These are phyloP conservation scores for Cordilura impudica DNA, from an alignment of 2,888 invertebrate genomes.

Conservation along the genomic window DNA sequence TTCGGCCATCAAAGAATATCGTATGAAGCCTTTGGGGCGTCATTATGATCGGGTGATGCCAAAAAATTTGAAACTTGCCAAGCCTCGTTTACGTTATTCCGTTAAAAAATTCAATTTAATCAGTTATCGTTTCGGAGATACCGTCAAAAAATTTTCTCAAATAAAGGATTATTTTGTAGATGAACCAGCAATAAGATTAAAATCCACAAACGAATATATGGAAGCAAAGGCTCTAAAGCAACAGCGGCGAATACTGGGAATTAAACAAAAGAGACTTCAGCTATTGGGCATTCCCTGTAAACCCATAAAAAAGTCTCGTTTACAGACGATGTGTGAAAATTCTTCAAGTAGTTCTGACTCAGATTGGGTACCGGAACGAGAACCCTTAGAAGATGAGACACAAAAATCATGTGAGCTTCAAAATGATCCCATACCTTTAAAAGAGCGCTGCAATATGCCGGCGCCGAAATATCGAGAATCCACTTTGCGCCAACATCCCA, in stretches of 20 bases:
- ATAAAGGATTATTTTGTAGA: neutral
- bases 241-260: constrained; percentile 61
- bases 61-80: constrained; percentile 71
- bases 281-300: constrained; percentile 70
- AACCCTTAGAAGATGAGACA: constrained; percentile 31
- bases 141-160: constrained; percentile 17
- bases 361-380: constrained; percentile 74
- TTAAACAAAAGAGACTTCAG: constrained; percentile 68
- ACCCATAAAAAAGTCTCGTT: constrained; percentile 64
- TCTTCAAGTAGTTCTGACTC: constrained; percentile 64
- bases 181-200: constrained; percentile 14
- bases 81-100: constrained; percentile 70
- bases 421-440: constrained; percentile 56
- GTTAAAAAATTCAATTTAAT: constrained; percentile 76
- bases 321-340: constrained; percentile 68
- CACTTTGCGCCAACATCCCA: constrained; percentile 71
- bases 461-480: constrained; percentile 73
- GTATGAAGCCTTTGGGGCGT: constrained; percentile 68
- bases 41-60: constrained; percentile 71
- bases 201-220: constrained; percentile 70
- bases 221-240: constrained; percentile 64
- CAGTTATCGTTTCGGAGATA: constrained; percentile 68
- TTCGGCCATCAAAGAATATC: constrained; percentile 67
- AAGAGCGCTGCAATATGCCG: constrained; percentile 73
- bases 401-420: neutral